Evolutionary conservation across 2,797 vertebrate species (phyloP).

Genomic region (Gephyroberyx darwinii): DNA sequence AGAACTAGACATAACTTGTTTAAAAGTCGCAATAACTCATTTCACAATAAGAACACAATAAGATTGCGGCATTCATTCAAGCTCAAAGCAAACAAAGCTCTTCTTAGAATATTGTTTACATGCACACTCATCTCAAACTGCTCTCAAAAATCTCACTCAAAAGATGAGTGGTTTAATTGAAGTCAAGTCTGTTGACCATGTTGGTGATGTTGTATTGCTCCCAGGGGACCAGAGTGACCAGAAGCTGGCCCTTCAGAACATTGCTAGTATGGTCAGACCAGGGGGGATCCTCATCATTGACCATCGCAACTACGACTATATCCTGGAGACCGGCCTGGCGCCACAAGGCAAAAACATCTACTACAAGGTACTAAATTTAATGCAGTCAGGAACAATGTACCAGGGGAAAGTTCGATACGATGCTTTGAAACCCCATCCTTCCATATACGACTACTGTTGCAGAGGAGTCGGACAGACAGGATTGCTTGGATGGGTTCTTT

Average conservation of each 20-base stretch:
- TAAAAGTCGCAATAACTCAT: not conserved
- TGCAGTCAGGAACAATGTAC: too few species aligned
- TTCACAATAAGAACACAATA: not conserved
- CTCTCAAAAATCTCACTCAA: not conserved
- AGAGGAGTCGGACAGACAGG: conserved; percentile 29
- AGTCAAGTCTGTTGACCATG: not conserved
- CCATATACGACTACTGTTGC: not conserved
- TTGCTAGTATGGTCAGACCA: conserved; percentile 92
- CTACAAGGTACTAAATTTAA: conserved; percentile 87
- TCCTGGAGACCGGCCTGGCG: conserved; percentile 90
- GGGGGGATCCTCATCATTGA: conserved; percentile 95
- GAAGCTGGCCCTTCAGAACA: conserved; percentile 91
- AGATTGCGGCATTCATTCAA: not conserved
- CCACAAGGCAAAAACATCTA: conserved; percentile 98
- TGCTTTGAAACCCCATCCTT: too few species aligned
- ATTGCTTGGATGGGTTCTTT: conserved; percentile 45
- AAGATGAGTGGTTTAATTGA: not conserved
- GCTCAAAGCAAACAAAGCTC: not conserved
- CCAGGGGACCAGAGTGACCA: conserved; percentile 96
- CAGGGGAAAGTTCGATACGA: too few species aligned
- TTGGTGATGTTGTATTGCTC: conserved; percentile 67
- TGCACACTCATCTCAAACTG: too few species aligned
- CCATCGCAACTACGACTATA: conserved; percentile 97
- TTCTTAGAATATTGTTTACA: not conserved
- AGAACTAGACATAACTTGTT: not conserved